Base-by-base conservation (phyloP, 2,888 invertebrate genomes). In the Thymelicus acteon region DNA sequence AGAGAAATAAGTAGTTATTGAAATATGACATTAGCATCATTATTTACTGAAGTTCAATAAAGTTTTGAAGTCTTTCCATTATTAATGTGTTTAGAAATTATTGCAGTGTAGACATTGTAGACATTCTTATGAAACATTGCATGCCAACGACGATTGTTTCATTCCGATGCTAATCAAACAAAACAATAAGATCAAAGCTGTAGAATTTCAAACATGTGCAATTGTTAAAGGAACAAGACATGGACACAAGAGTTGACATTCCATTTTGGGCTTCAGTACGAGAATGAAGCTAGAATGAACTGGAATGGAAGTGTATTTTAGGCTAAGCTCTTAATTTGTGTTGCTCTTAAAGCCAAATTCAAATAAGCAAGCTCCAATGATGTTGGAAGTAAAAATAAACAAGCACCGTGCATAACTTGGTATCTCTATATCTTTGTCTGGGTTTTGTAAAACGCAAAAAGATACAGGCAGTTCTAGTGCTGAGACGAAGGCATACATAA, bases 201-300 rank as follows among this genome's bases (percentile, higher is more conserved):
- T 15, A 54, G 68, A 62, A 69, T 69, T 69, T 19, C 69, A 69
- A 63, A 69, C 48, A 63, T 57, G 44, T 63, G 31, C 10, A 13
- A 6, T 24, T 13, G 44, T 13, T 6, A 57, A 57, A 57, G 6
- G 57, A 57, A 57, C 31, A 57, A 4, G 12, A 31, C 13, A 24
- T 31, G 5, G 57, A 57, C n/a, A 62, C 4, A 8, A 31, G 60
- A 12, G 49, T 63, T 69, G 54, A 58, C 57, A 69, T 69, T 69
- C 57, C 57, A 57, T n/a, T 44, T 13, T 69, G 24, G n/a, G n/a
- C n/a, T n/a, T n/a, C n/a, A n/a, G 58, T 13, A 44, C 48, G 7
- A 39, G 48, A 60, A 69, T 54, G 44, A 44, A 44, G 61, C 24
- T 15, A 47, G 69, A 69, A 63, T 63, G 69, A 37, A 19, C 24